phyloP scores from a whole-genome alignment of 2,888 invertebrate genomes.

The Apamea crenata region DNA sequence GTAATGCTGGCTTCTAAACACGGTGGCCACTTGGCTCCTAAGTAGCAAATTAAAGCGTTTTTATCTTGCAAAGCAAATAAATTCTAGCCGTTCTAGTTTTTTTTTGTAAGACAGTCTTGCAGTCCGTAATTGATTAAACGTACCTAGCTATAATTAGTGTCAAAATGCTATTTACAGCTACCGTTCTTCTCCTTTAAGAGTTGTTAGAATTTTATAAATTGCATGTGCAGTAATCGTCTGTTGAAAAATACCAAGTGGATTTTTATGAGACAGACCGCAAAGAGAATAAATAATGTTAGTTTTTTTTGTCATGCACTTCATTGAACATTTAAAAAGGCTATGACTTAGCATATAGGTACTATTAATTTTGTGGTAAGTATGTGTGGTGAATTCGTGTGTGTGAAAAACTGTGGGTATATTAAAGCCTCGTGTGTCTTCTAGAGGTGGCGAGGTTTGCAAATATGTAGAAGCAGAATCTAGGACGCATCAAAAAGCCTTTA shows the following conservation, averaged over 20 bases:
- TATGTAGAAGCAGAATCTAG: background rate
- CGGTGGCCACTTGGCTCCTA: slow-evolving; percentile 5
- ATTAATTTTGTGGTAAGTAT: background rate
- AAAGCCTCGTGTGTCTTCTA: background rate
- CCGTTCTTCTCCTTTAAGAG: background rate
- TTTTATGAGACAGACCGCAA: background rate
- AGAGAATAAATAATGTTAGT: background rate
- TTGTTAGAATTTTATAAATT: slow-evolving; percentile 8
- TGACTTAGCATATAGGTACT: background rate
- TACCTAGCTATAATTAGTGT: slow-evolving; percentile 40
- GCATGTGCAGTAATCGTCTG: background rate
- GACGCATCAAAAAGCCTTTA: background rate
- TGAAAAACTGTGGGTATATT: background rate
- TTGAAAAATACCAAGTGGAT: background rate
- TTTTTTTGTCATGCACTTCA: background rate
- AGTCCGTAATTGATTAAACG: slow-evolving; percentile 21
- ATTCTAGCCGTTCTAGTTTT: slow-evolving; percentile 15
- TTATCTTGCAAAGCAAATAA: slow-evolving; percentile 32
- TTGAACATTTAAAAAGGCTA: background rate
- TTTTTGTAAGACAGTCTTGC: slow-evolving; percentile 28
- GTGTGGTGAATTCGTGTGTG: too few species aligned
- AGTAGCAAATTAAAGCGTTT: slow-evolving; percentile 36
- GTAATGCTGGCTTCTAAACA: slow-evolving; percentile 2
- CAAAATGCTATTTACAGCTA: slow-evolving; percentile 21
- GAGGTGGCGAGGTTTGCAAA: background rate